A percentile compares a stretch with the other conserved stretches of the same genome.
These are phyloP conservation scores for Diplodus puntazzo DNA, from an alignment of 2,797 vertebrate species.

Conservation along the genomic window DNA sequence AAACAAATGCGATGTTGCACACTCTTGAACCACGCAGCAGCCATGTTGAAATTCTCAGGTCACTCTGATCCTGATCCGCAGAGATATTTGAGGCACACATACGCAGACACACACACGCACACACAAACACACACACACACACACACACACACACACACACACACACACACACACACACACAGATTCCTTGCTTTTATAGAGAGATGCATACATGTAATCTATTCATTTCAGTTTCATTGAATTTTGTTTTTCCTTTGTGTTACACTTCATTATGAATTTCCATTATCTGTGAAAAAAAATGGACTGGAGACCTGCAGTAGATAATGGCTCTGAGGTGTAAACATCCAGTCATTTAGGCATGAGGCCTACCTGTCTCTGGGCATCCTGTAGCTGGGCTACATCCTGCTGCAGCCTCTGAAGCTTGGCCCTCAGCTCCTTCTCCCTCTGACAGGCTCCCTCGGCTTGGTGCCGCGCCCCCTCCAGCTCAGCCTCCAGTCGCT, in stretches of 20 bases:
- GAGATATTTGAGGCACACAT: no score
- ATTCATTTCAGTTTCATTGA: not conserved
- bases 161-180: no score
- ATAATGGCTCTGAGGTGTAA: not conserved
- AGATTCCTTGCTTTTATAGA: no score
- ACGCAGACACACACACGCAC: no score
- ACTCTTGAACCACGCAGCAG: no score
- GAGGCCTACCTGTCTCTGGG: conserved; percentile 57
- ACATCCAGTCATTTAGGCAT: not conserved
- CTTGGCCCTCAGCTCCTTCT: conserved; percentile 89
- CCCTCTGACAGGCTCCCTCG: conserved; percentile 88
- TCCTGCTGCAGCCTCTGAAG: conserved; percentile 89
- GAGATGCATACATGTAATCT: not conserved
- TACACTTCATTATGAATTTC: not conserved
- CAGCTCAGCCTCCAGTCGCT: conserved; percentile 87
- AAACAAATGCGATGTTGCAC: no score
- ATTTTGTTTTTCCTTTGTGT: not conserved
- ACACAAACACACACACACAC: no score
- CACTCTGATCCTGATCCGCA: no score
- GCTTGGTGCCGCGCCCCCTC: conserved; percentile 87
- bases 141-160: no score
- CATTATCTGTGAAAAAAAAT: not conserved
- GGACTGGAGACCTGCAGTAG: not conserved
- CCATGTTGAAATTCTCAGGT: no score
- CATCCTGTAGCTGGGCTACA: conserved; percentile 85